A percentile compares a stretch with the other conserved stretches of the same genome.
These are phyloP conservation scores for Brachyistius frenatus DNA, from an alignment of 2,113 vertebrate genomes.

Conservation along the genomic window DNA sequence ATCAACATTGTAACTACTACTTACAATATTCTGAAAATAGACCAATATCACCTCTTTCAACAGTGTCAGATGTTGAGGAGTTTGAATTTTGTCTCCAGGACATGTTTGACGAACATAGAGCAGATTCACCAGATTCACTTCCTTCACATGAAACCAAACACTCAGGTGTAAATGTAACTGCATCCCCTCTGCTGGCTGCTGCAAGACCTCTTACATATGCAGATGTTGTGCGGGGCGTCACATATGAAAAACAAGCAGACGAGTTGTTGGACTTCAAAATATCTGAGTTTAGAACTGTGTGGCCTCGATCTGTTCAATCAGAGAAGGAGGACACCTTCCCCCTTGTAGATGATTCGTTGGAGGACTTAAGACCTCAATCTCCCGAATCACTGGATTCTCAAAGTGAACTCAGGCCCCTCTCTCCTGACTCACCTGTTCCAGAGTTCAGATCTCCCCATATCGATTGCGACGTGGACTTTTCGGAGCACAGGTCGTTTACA, in stretches of 20 bases:
- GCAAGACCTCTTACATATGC: conserved; percentile 23
- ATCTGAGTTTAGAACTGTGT: not conserved
- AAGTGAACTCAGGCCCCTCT: not conserved
- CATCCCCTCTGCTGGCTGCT: not conserved
- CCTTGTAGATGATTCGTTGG: not conserved
- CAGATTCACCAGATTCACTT: conserved; percentile 31
- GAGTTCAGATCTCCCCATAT: conserved; percentile 15
- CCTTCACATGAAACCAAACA: not conserved
- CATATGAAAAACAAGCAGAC: not conserved
- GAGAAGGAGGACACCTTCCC: not conserved
- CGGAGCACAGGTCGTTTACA: conserved; percentile 8
- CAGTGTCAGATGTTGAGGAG: not conserved
- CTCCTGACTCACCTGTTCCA: conserved; percentile 59
- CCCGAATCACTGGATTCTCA: not conserved
- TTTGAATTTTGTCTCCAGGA: not conserved
- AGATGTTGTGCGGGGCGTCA: conserved; percentile 11
- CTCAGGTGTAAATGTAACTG: not conserved
- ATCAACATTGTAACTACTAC: conserved; percentile 33
- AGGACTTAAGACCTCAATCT: not conserved
- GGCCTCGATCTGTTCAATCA: not conserved
- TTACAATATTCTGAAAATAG: conserved; percentile 2
- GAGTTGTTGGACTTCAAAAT: too few species aligned
- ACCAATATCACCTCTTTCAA: conserved; percentile 16
- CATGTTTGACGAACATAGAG: conserved; percentile 5
- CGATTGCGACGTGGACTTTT: not conserved